phyloP scores from a whole-genome alignment of 1,140 invertebrate genomes.

The Drosophila quadrilineata region DNA sequence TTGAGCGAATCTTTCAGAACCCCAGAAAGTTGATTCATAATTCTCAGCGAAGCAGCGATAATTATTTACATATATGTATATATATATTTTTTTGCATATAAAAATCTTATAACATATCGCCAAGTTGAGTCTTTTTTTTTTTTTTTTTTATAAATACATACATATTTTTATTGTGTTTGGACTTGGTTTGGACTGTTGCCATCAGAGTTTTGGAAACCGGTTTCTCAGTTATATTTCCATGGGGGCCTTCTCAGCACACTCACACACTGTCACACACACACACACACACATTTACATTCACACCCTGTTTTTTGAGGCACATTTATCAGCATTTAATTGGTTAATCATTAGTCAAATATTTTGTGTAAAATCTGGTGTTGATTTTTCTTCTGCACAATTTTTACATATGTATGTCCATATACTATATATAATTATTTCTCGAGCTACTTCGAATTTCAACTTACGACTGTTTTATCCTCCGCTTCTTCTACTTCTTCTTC shows the following conservation, averaged over 20 bases:
- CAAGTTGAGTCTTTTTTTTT: too few species aligned
- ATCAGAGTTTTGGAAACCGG: conserved; percentile 25
- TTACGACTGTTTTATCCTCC: too few species aligned
- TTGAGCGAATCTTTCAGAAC: conserved; percentile 6
- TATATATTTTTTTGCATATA: conserved; percentile 41
- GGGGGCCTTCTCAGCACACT: conserved; percentile 4
- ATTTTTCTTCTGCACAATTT: conserved; percentile 24
- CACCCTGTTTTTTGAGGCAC: conserved; percentile 4
- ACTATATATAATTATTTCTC: conserved; percentile 27
- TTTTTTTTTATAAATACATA: too few species aligned
- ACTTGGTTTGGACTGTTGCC: conserved; percentile 1
- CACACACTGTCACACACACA: background rate
- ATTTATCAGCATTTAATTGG: conserved; percentile 76
- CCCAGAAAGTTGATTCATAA: conserved; percentile 58
- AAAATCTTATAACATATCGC: conserved; percentile 5
- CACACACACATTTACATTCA: too few species aligned
- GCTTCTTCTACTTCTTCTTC: too few species aligned
- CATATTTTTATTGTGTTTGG: too few species aligned
- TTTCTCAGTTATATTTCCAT: conserved; percentile 25
- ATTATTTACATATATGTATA: too few species aligned
- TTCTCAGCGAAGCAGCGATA: conserved; percentile 33
- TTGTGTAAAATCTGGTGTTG: conserved; percentile 41
- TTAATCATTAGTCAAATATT: conserved; percentile 78
- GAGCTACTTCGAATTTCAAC: too few species aligned
- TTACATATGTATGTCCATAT: too few species aligned